Evolutionary conservation across 1,140 invertebrate species (phyloP).

Genomic region (Pseudomyrmex flavicornis): DNA sequence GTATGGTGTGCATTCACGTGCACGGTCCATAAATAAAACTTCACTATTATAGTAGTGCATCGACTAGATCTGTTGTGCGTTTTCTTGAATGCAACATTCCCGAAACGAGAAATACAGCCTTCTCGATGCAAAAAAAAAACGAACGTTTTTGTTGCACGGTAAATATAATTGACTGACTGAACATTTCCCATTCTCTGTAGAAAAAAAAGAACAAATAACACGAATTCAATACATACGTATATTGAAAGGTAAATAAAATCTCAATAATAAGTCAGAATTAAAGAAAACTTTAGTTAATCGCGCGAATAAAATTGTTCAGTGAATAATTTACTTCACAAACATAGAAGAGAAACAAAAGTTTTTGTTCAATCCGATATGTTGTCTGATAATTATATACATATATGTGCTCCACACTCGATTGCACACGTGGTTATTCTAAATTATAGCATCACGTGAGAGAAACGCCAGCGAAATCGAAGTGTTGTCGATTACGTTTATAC

Average conservation of each 20-base stretch:
- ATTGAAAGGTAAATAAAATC: background rate
- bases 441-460: slow-evolving; percentile 8
- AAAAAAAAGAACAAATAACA: background rate
- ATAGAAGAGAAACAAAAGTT: background rate
- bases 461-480: background rate
- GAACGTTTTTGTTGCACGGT: slow-evolving; percentile 4
- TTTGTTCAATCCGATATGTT: background rate
- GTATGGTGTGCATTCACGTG: slow-evolving; percentile 27
- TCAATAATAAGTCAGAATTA: background rate
- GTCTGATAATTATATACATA: background rate
- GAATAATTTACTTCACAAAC: background rate
- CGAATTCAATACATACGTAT: background rate
- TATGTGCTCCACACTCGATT: background rate
- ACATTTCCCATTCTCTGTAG: background rate
- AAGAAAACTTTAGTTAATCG: background rate
- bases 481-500: background rate
- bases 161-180: background rate
- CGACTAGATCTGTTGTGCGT: background rate
- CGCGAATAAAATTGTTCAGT: background rate
- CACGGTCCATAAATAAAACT: slow-evolving; percentile 35
- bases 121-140: slow-evolving; percentile 10
- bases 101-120: slow-evolving; percentile 3
- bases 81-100: slow-evolving; percentile 48
- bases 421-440: background rate
- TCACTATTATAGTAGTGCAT: background rate